A percentile compares a stretch with the other conserved stretches of the same genome.
Conservation (phyloP, 2,797 vertebrate species). For the Characodon lateralis region DNA sequence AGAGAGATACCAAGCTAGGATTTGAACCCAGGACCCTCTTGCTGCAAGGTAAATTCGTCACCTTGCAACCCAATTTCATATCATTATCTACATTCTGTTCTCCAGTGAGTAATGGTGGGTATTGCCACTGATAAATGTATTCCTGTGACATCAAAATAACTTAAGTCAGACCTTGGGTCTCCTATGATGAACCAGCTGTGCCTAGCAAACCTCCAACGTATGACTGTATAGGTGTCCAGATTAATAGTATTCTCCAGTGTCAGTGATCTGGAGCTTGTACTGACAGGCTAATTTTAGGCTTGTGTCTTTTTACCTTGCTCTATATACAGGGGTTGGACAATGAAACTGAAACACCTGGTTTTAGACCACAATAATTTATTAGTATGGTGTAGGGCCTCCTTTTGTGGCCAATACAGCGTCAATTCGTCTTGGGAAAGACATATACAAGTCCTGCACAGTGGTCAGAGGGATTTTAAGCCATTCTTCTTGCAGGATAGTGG, state of each 20-base stretch:
- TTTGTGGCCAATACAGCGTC: too few relatives aligned
- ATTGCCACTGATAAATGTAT: conserved; percentile 32
- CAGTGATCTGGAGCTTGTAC: conserved; percentile 13
- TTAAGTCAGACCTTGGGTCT: conserved; percentile 29
- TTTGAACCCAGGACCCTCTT: neutral
- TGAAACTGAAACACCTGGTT: too few relatives aligned
- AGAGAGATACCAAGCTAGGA: neutral
- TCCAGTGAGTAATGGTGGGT: neutral
- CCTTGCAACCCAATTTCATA: neutral
- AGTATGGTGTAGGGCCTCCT: too few relatives aligned
- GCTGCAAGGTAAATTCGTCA: neutral
- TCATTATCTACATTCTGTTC: conserved; percentile 7
- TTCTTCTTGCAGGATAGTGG: too few relatives aligned
- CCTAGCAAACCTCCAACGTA: conserved; percentile 8
- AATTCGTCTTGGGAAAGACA: too few relatives aligned
- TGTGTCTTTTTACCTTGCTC: neutral
- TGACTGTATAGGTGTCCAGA: conserved; percentile 9
- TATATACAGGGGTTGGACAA: neutral
- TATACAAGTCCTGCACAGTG: too few relatives aligned
- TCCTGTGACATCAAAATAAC: conserved; percentile 13
- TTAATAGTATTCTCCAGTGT: neutral
- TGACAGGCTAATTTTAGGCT: conserved; percentile 25
- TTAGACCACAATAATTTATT: too few relatives aligned
- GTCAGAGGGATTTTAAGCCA: too few relatives aligned
- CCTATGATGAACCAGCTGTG: conserved; percentile 2